phyloP scores from a whole-genome alignment of 2,113 vertebrate genomes.

The Cettia cetti region DNA sequence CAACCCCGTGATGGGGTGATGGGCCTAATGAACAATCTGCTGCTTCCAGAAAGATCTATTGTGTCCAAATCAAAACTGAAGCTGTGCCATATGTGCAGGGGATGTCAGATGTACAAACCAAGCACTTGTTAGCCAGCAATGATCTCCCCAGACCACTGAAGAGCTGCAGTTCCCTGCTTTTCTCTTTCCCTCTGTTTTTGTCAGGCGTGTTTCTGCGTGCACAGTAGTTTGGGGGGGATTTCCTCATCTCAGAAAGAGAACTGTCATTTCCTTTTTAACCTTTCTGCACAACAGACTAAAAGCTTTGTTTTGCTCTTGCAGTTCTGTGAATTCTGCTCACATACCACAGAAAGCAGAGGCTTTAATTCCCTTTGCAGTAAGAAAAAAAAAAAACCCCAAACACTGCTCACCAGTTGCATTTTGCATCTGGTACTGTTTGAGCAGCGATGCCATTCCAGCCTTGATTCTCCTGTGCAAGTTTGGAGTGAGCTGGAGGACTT shows the following conservation, averaged over 20 bases:
- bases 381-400: too few relatives aligned
- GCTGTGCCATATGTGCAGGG: not conserved
- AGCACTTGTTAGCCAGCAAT: not conserved
- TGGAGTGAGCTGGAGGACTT: not conserved
- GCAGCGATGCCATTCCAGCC: not conserved
- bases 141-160: not conserved
- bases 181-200: not conserved
- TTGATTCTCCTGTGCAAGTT: not conserved
- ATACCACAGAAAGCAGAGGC: rapidly evolving
- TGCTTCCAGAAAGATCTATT: not conserved
- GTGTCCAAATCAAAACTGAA: not conserved
- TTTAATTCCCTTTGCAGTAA: not conserved
- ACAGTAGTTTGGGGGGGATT: not conserved
- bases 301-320: not conserved
- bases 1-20: not conserved
- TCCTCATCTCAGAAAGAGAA: not conserved
- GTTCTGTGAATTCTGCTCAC: not conserved
- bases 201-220: rapidly evolving
- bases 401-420: not conserved
- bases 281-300: not conserved
- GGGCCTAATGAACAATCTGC: not conserved
- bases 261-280: not conserved
- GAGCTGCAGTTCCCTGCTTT: not conserved
- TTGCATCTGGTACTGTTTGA: not conserved
- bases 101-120: not conserved